Percentiles rank a stretch among this genome's conserved stretches.
Conservation (phyloP, 2,797 vertebrate genomes). For the Meriones psammophilus region DNA sequence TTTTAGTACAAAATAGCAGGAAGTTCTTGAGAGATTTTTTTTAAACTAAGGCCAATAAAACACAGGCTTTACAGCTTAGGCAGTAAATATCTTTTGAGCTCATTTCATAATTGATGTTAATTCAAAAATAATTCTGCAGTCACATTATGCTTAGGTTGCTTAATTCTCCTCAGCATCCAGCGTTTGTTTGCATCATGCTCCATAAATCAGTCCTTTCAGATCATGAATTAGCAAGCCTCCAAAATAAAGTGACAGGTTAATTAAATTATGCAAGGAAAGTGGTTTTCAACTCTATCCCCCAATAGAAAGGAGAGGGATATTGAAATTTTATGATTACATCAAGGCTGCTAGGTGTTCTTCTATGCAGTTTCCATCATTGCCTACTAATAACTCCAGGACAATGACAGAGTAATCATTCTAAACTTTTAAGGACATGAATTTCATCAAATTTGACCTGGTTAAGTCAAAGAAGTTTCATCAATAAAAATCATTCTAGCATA, state of each 20-base stretch:
- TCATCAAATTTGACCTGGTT: conserved; percentile 72
- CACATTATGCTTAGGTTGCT: conserved; percentile 63
- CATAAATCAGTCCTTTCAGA: conserved; percentile 79
- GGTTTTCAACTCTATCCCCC: conserved; percentile 61
- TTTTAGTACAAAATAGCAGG: neutral
- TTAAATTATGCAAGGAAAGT: conserved; percentile 83
- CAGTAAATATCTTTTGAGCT: conserved; percentile 71
- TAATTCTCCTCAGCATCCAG: conserved; percentile 62
- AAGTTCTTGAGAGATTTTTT: neutral
- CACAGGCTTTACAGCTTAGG: conserved; percentile 34
- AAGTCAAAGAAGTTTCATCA: conserved; percentile 65
- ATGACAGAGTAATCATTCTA: conserved; percentile 62
- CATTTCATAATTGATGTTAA: conserved; percentile 74
- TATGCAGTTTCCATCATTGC: conserved; percentile 41
- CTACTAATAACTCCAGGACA: conserved; percentile 76
- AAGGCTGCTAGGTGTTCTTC: conserved; percentile 61
- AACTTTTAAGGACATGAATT: conserved; percentile 72
- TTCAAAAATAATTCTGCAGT: conserved; percentile 76
- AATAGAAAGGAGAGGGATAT: conserved; percentile 54
- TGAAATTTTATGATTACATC: conserved; percentile 81
- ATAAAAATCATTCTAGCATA: conserved; percentile 67
- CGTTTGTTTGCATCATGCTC: neutral
- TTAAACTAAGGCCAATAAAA: conserved; percentile 49
- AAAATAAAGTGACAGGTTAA: conserved; percentile 81
- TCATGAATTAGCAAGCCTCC: conserved; percentile 79